A percentile compares a stretch with the other conserved stretches of the same genome.
These are phyloP conservation scores for Xyliphius kryptos DNA, from an alignment of 2,113 vertebrate genomes.

Conservation along the genomic window DNA sequence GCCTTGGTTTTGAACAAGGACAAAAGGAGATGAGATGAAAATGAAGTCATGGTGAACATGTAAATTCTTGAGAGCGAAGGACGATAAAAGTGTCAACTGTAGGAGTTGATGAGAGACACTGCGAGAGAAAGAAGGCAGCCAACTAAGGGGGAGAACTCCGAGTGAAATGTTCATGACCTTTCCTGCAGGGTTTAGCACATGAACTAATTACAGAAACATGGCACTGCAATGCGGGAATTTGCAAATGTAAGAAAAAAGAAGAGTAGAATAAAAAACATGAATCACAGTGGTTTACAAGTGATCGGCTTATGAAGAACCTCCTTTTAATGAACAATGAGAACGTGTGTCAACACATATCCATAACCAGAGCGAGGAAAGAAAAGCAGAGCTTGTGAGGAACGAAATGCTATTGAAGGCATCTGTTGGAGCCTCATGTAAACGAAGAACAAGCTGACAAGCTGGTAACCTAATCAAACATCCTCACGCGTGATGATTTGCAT, in stretches of 20 bases:
- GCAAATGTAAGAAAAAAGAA: slow-evolving; percentile 12
- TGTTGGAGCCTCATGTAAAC: not conserved
- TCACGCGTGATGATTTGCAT: slow-evolving; percentile 9
- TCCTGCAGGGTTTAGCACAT: slow-evolving; percentile 20
- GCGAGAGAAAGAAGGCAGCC: not conserved
- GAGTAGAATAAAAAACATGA: slow-evolving; percentile 1
- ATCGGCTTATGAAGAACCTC: too few species aligned
- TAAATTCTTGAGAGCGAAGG: not conserved
- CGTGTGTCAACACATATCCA: too few species aligned
- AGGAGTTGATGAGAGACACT: slow-evolving; percentile 4
- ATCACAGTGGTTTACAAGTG: too few species aligned
- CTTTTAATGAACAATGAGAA: too few species aligned
- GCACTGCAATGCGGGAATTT: slow-evolving; percentile 19
- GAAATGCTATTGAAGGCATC: not conserved
- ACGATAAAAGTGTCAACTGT: slow-evolving; percentile 9
- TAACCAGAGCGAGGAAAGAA: too few species aligned
- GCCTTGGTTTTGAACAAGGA: not conserved
- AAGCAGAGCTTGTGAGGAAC: too few species aligned
- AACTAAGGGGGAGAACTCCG: not conserved
- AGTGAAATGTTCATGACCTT: slow-evolving; percentile 39
- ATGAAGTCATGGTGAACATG: not conserved
- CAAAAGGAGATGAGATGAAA: not conserved
- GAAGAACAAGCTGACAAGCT: slow-evolving; percentile 25
- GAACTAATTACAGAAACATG: slow-evolving; percentile 30
- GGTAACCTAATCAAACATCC: slow-evolving; percentile 30